phyloP scores from a whole-genome alignment of 1,140 invertebrate species.

The Heterodera schachtii region DNA sequence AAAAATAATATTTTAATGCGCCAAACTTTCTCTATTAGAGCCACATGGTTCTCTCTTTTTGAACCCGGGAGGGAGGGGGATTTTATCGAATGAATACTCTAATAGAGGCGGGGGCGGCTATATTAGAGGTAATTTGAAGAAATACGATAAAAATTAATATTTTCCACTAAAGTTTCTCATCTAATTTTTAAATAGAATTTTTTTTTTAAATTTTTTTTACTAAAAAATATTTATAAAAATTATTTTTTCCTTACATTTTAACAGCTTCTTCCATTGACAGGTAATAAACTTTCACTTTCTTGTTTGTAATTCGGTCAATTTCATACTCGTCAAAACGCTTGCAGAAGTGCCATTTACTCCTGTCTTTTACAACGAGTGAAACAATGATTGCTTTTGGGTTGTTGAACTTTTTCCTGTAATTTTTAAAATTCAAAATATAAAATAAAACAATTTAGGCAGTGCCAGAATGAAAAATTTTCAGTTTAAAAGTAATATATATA shows the following conservation, averaged over 20 bases:
- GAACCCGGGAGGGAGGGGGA: no score
- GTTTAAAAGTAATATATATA: no score
- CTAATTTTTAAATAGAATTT: no score
- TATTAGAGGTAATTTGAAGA: no score
- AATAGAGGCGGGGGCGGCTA: no score
- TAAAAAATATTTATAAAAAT: not conserved
- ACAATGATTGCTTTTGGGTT: conserved; percentile 75
- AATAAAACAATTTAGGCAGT: not conserved
- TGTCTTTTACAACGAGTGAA: conserved; percentile 81
- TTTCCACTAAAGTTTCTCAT: no score
- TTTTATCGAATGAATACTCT: no score
- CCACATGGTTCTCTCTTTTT: no score
- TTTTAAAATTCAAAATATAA: not conserved
- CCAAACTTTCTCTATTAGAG: no score
- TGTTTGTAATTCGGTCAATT: conserved; percentile 70
- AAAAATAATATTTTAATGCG: no score
- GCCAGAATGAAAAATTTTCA: no score
- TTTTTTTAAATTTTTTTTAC: not conserved
- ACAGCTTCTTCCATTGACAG: conserved; percentile 72
- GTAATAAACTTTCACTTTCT: conserved; percentile 75
- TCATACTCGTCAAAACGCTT: conserved; percentile 85
- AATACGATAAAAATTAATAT: no score
- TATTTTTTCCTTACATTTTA: conserved; percentile 40
- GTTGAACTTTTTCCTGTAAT: conserved; percentile 43
- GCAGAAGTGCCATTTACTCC: conserved; percentile 72